These are phyloP conservation scores for Scylla paramamosain DNA, from an alignment of 1,140 invertebrate genomes.

Conservation along the genomic window DNA sequence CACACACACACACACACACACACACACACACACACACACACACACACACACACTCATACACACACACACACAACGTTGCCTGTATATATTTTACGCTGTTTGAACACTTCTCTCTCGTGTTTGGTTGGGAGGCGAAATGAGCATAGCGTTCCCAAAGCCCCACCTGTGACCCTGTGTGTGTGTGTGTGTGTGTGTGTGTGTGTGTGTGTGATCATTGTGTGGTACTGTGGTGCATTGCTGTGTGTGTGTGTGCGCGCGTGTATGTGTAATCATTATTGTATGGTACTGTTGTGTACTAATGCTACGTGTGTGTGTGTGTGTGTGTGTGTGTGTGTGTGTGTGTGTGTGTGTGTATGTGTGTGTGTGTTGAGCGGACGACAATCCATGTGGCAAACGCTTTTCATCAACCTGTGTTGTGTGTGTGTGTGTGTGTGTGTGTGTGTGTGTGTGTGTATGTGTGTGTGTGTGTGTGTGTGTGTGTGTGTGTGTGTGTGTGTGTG, in stretches of 20 bases:
- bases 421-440: no score
- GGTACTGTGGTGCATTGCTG: neutral
- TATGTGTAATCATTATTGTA: no score
- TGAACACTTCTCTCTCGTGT: neutral
- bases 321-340: no score
- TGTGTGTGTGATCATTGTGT: neutral
- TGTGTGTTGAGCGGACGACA: no score
- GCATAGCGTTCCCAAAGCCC: neutral
- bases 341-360: no score
- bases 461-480: no score
- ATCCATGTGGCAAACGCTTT: no score
- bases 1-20: neutral
- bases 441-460: no score
- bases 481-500: no score
- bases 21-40: neutral
- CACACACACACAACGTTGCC: neutral
- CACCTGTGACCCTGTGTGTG: constrained; percentile 1
- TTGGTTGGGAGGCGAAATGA: constrained; percentile 11
- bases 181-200: constrained; percentile 18
- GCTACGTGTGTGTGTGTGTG: no score
- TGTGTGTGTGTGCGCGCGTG: neutral
- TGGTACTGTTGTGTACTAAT: no score
- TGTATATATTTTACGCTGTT: constrained; percentile 1
- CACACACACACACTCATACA: neutral
- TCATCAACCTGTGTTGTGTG: no score